Conservation (phyloP, 53 echinoderm and acorn worm genomes). For the Holothuria scabra region DNA sequence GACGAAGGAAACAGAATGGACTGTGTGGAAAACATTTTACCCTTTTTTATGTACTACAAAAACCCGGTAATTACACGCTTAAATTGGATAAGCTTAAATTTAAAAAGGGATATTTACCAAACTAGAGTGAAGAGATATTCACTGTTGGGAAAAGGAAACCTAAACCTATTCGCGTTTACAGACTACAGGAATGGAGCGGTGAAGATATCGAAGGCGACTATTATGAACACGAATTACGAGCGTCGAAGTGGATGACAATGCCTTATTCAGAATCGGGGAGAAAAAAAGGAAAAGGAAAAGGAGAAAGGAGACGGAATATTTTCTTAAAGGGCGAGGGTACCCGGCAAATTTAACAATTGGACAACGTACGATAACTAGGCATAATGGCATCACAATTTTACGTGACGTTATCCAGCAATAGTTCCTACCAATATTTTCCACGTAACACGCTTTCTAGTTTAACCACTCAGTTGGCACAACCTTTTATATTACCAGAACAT, state of each 20-base stretch:
- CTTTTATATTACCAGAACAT: slow-evolving; percentile 67
- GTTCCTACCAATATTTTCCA: no score
- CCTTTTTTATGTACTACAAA: not conserved
- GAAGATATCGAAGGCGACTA: slow-evolving; percentile 19
- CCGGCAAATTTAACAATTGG: slow-evolving; percentile 50
- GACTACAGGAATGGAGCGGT: slow-evolving; percentile 34
- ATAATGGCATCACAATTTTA: slow-evolving; percentile 70
- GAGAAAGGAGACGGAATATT: not conserved
- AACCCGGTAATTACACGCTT: slow-evolving; percentile 1
- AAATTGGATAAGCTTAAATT: slow-evolving; percentile 25
- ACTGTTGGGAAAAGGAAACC: not conserved
- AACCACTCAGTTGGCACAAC: slow-evolving; percentile 70
- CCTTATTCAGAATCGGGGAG: slow-evolving; percentile 44
- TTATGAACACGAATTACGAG: slow-evolving; percentile 52
- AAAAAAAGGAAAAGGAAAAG: slow-evolving; percentile 40
- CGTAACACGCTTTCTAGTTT: no score
- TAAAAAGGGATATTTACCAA: slow-evolving; percentile 54
- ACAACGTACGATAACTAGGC: slow-evolving; percentile 2
- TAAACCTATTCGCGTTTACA: slow-evolving; percentile 42
- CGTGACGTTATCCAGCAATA: no score
- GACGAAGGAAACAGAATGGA: slow-evolving; percentile 55
- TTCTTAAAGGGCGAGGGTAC: slow-evolving; percentile 29
- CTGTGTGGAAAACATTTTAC: slow-evolving; percentile 50
- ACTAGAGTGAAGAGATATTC: slow-evolving; percentile 55
- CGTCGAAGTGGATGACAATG: not conserved